Evolutionary conservation across 2,797 vertebrate species (phyloP), one percentile per base, ranked within the genome.

Genomic region (Bryconaethiops microstoma): DNA sequence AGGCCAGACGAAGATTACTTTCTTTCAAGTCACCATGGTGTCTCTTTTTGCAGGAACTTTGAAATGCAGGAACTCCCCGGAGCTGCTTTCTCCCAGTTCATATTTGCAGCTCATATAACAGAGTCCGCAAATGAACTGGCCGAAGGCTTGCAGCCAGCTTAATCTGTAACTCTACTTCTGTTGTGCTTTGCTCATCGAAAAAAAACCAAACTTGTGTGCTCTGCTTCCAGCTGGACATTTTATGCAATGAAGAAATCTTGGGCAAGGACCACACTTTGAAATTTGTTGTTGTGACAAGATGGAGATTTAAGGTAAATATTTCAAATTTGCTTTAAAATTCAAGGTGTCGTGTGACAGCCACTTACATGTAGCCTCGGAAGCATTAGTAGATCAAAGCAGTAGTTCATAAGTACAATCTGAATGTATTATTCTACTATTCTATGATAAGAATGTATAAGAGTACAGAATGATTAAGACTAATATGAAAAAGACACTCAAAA

Each of bases 201-300:
- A 29, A 6, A n/a, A 35, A 9, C 55, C 67, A 2, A 35, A 35
- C 35, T 2, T 72, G 63, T 71, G 70, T 85, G 54, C 39, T 85
- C 65, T 81, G 45, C 76, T 87, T n/a, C 82, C 92, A 99, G 97
- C 95, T 99, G 96, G 98, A 99, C 90, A 99, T 99, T 93, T 96
- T 99, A 96, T 99, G 98, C 97, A 99, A 99, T 63, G 97, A 99
- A 92, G 98, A 99, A 91, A 99, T 99, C 90, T 91, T 99, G 90
- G 97, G 97, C 86, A 99, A 99, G 92, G 98, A 99, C 92, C 98
- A 99, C 90, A 99, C 98, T 0, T 96, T 99, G 92, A 99, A 99
- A 92, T 99, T 99, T 90, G 98, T 99, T 89, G 98, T 99, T 72
- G 98, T 99, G 91, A 99, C 98, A 7, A 95, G 98, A 93, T 99